A percentile compares a stretch with the other conserved stretches of the same genome.
Conservation (phyloP, 2,113 vertebrate genomes). For the Nerophis ophidion region DNA sequence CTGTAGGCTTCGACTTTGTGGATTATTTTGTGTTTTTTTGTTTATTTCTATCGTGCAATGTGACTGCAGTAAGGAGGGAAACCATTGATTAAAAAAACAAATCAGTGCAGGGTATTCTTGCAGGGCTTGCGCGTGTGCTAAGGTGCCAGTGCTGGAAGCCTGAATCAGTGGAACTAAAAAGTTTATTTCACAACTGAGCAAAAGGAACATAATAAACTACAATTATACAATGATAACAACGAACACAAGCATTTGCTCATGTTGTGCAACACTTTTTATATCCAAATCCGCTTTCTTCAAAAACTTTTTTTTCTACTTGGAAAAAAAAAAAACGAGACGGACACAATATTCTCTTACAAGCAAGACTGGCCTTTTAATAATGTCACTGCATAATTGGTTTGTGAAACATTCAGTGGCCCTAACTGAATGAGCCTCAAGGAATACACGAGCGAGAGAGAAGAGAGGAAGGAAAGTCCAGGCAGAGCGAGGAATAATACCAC, state of each 20-base stretch:
- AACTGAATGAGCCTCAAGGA: conserved; percentile 65
- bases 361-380: conserved; percentile 64
- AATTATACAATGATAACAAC: too few relatives aligned
- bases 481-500: conserved; percentile 32
- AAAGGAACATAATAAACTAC: too few relatives aligned
- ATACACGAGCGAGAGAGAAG: conserved; percentile 25
- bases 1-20: too few relatives aligned
- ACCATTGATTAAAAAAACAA: too few relatives aligned
- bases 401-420: conserved; percentile 67
- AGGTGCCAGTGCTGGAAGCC: too few relatives aligned
- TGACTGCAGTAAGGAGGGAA: too few relatives aligned
- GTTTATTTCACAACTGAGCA: too few relatives aligned
- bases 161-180: too few relatives aligned
- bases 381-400: conserved; percentile 70
- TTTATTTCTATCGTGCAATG: too few relatives aligned
- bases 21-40: too few relatives aligned
- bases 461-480: conserved; percentile 4
- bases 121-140: too few relatives aligned
- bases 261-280: conserved; percentile 39
- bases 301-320: conserved; percentile 34
- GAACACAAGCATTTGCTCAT: conserved; percentile 35
- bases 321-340: conserved; percentile 40
- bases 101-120: too few relatives aligned
- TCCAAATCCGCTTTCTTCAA: conserved; percentile 25
- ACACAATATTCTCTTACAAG: conserved; percentile 56